Base-by-base conservation (phyloP, 2,888 invertebrate genomes). In the Rhaphigaster nebulosa region DNA sequence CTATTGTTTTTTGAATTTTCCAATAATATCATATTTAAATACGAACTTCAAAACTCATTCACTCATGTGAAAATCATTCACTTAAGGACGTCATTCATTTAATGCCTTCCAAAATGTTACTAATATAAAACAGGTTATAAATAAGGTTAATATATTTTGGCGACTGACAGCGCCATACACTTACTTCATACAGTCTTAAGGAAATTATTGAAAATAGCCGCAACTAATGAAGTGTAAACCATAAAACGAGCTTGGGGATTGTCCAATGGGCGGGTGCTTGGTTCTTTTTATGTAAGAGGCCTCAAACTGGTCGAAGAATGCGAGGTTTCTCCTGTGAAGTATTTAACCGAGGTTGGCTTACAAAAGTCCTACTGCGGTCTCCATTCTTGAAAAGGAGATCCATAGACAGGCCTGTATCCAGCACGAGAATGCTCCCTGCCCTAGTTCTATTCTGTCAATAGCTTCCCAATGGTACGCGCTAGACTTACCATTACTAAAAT, bases 241-340 rank as follows among this genome's bases (percentile, higher is more conserved):
- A 38, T 76, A 76, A 38, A 76, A 76, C 70, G 70, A 76, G 20
- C 70, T 34, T 38, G 34, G 38, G 34, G 70, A 76, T 76, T 76
- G 70, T 76, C 70, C 70, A 76, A 38, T 26, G 70, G 20, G 38
- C n/a, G 20, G 70, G 0, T 18, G 34, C 20, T 76, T 76, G 38
- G 29, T 76, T 38, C 70, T 20, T 38, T 65, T 76, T 76, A 76
- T 76, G 70, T 76, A 76, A 76, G 70, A 38, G 70, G 18, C 38
- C 70, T 76, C 70, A 76, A 38, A 76, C 70, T 34, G 70, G 38
- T 38, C 70, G 10, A 12, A 76, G 70, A 76, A 76, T 76, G 34
- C 70, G 70, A 38, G 70, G 38, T 76, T 76, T 76, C 70, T 76
- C 70, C 70, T 20, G 0, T 3, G 15, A 38, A 76, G 70, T 76